Evolutionary conservation across 2,113 vertebrate genomes (phyloP).

Genomic region (Saccopteryx leptura): DNA sequence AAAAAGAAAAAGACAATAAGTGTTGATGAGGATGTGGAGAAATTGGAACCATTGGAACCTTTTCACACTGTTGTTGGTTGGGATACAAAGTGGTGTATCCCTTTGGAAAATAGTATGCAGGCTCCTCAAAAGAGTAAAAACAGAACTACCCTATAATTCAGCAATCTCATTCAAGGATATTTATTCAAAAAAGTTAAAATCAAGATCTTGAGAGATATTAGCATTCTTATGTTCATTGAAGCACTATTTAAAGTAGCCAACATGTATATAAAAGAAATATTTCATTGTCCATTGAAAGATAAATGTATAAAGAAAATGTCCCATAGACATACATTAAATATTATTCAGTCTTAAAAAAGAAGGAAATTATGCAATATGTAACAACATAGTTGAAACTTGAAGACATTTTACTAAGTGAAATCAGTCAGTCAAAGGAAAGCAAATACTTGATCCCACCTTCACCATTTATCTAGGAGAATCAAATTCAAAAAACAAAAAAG

Average conservation of each 20-base stretch:
- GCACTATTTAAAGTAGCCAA: neutral
- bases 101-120: neutral
- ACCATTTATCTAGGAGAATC: neutral
- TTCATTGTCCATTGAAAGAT: neutral
- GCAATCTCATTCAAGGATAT: neutral
- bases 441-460: neutral
- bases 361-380: neutral
- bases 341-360: neutral
- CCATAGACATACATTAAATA: neutral
- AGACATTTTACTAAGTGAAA: neutral
- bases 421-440: neutral
- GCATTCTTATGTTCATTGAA: neutral
- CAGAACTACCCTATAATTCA: neutral
- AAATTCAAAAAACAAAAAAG: neutral
- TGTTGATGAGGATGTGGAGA: neutral
- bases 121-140: neutral
- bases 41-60: neutral
- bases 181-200: neutral
- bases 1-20: neutral
- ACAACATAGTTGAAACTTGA: neutral
- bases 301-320: neutral
- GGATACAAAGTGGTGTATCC: neutral
- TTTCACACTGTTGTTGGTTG: neutral
- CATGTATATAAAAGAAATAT: neutral
- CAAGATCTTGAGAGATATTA: neutral